phyloP scores from a whole-genome alignment of 1,140 invertebrate genomes.

The Phymastichus coffea region DNA sequence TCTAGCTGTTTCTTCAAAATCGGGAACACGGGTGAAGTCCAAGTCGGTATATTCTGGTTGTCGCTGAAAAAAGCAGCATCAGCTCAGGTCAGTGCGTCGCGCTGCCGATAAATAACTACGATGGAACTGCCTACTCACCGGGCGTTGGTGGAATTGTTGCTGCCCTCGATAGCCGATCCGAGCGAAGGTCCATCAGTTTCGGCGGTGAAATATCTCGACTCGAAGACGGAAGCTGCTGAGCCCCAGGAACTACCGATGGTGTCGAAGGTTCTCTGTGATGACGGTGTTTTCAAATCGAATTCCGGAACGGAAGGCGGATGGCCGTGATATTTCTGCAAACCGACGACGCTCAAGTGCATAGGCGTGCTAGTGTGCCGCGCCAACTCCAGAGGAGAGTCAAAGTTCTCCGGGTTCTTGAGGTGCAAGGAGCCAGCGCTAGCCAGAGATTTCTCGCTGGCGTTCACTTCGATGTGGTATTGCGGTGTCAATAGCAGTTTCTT shows the following conservation, averaged over 20 bases:
- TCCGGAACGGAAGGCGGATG: not conserved
- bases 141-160: too few relatives aligned
- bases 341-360: conserved; percentile 6
- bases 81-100: too few relatives aligned
- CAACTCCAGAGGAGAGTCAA: conserved; percentile 24
- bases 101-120: not conserved
- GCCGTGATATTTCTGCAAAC: not conserved
- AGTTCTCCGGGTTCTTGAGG: not conserved
- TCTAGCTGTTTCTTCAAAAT: conserved; percentile 7
- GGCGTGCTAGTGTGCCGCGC: conserved; percentile 35
- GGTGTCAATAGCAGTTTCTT: not conserved
- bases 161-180: too few relatives aligned
- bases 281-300: conserved; percentile 17
- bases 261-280: not conserved
- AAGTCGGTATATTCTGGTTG: not conserved
- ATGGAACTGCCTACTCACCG: too few relatives aligned
- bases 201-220: conserved; percentile 11
- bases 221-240: not conserved
- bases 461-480: not conserved
- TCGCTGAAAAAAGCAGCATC: not conserved
- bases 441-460: not conserved
- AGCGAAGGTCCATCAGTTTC: too few relatives aligned
- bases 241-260: not conserved
- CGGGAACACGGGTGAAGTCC: not conserved
- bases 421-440: not conserved